phyloP scores from a whole-genome alignment of 2,113 vertebrate species.

The Pygoscelis antarcticus region DNA sequence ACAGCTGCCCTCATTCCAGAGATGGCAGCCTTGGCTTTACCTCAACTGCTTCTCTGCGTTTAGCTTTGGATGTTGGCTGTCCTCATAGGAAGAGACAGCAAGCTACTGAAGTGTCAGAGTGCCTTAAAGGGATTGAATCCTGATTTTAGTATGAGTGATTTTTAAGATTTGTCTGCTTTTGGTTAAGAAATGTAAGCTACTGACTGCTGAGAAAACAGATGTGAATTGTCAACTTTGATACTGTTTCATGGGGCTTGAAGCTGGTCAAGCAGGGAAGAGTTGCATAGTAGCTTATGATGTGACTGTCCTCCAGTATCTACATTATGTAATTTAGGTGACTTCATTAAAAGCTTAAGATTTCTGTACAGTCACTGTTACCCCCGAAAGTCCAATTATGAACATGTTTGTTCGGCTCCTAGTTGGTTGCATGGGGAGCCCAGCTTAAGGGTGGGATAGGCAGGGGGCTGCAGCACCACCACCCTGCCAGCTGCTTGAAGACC shows the following conservation, averaged over 20 bases:
- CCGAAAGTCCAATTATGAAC: accelerated
- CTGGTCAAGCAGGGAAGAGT: background rate
- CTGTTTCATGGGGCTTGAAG: background rate
- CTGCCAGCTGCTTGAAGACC: background rate
- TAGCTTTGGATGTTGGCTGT: background rate
- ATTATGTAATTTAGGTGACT: background rate
- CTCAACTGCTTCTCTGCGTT: background rate
- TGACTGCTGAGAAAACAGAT: background rate
- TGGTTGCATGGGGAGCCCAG: accelerated
- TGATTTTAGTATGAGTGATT: background rate
- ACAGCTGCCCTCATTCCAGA: background rate
- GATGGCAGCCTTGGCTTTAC: background rate
- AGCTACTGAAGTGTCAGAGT: background rate
- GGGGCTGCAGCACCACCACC: background rate
- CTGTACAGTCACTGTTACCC: background rate
- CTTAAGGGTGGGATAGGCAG: background rate
- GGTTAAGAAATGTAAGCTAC: background rate
- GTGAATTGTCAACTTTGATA: accelerated
- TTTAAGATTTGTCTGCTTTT: background rate
- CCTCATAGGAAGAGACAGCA: background rate
- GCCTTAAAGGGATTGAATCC: background rate
- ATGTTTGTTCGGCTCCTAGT: accelerated
- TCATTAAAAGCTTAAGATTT: background rate
- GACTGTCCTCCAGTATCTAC: accelerated
- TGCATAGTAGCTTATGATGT: background rate